Conservation (phyloP, 2,797 vertebrate genomes). For the Rhinatrema bivittatum region DNA sequence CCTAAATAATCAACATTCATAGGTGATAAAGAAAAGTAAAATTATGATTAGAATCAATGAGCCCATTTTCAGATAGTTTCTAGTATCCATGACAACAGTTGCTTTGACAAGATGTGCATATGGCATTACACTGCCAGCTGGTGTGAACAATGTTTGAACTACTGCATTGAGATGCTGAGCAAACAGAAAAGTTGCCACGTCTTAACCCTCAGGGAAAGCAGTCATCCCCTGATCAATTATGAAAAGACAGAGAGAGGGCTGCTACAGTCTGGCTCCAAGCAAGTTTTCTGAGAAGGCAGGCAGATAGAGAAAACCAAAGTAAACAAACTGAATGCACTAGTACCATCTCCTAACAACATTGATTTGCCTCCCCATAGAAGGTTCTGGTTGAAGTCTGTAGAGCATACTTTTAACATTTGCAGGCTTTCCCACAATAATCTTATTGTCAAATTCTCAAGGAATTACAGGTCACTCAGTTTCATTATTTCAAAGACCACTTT, state of each 20-base stretch:
- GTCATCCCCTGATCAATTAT: slow-evolving; percentile 98
- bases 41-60: slow-evolving; percentile 79
- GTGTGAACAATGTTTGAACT: slow-evolving; percentile 99
- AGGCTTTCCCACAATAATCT: slow-evolving; percentile 46
- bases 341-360: slow-evolving; percentile 86
- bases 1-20: slow-evolving; percentile 46
- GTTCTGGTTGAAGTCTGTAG: slow-evolving; percentile 53
- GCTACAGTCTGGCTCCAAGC: slow-evolving; percentile 84
- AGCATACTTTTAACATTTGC: slow-evolving; percentile 53
- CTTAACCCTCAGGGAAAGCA: slow-evolving; percentile 92
- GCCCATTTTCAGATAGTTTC: slow-evolving; percentile 85
- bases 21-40: slow-evolving; percentile 73
- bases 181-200: slow-evolving; percentile 98
- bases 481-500: slow-evolving; percentile 19
- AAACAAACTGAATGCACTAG: slow-evolving; percentile 93
- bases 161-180: slow-evolving; percentile 99
- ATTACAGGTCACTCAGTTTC: slow-evolving; percentile 41
- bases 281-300: slow-evolving; percentile 83
- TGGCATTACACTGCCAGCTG: slow-evolving; percentile 97
- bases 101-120: slow-evolving; percentile 98
- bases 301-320: slow-evolving; percentile 84
- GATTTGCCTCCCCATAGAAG: slow-evolving; percentile 81
- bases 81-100: slow-evolving; percentile 99
- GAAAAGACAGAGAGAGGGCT: slow-evolving; percentile 89
- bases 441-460: slow-evolving; percentile 42